Evolutionary conservation across 1,140 invertebrate species (phyloP), one percentile per base, ranked within the genome.

Genomic region (Brachystomella parvula): DNA sequence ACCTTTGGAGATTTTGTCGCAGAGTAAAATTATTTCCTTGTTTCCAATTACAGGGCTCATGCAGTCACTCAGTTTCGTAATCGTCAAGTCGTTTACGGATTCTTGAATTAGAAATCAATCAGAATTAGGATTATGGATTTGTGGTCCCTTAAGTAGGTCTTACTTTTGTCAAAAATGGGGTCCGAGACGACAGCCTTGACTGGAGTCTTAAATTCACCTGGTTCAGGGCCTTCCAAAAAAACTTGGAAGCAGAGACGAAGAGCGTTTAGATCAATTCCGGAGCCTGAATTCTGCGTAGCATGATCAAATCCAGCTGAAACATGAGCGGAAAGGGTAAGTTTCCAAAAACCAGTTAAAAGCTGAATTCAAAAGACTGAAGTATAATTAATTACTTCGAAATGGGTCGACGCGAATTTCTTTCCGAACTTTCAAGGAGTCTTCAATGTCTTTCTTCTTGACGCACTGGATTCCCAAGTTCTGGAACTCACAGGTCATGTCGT

Each of bases 211-310:
- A 91, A 92, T 75, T 89, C 87, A 49, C 87, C 88, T 63, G 83
- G 82, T 53, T 84, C 82, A 57, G 84, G 82, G 47, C 86, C 87
- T 77, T 89, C 84, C 47, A 96, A 77, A 77, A 96, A 96, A 31
- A 92, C 93, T 88, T 97, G 94, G 80, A 97, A 97, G 80, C 93
- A 96, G 28, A 98, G 83, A 68, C 94, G 82, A 15, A 98, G 90
- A 17, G 89, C 86, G 79, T 96, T 97, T 69, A 98, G 80, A 80
- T 97, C 93, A 74, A 97, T 95, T 53, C 49, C 49, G 74, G 86
- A 89, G 29, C 87, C 87, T 1, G 89, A 85, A 24, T 53, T 53
- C 72, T 90, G 87, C 74, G 82, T 85, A 74, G 84, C 85, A 79
- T 96, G 93, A 61, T 79, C 79, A 79, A 92, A 98, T 24, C 93